These are phyloP conservation scores for Siderastrea radians DNA, from an alignment of 92 coral and sea anemone genomes.

Conservation along the genomic window DNA sequence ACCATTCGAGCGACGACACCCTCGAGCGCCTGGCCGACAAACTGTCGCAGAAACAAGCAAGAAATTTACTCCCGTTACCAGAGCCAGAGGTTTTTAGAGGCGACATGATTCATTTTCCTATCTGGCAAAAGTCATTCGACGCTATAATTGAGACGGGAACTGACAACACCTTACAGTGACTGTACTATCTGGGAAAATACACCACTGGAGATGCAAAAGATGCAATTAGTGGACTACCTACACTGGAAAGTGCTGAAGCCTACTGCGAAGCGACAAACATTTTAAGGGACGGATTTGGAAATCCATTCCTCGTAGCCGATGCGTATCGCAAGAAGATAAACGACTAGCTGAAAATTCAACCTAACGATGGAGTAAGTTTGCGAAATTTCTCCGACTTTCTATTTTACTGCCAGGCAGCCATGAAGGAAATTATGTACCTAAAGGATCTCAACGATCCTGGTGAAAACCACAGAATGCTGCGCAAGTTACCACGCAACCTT, in stretches of 20 bases:
- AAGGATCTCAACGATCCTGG: slow-evolving; percentile 64
- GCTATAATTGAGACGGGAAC: slow-evolving; percentile 52
- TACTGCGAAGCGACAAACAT: slow-evolving; percentile 51
- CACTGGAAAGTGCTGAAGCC: slow-evolving; percentile 47
- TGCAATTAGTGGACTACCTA: slow-evolving; percentile 54
- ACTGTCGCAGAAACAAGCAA: slow-evolving; percentile 33
- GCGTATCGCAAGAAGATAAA: slow-evolving; percentile 68
- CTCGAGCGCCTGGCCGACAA: slow-evolving; percentile 56
- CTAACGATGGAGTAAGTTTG: slow-evolving; percentile 61
- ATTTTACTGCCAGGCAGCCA: slow-evolving; percentile 48
- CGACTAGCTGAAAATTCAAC: slow-evolving; percentile 62
- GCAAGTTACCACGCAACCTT: slow-evolving; percentile 54
- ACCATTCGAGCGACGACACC: neutral
- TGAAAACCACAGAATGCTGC: slow-evolving; percentile 63
- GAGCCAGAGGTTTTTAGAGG: slow-evolving; percentile 72
- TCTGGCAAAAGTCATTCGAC: slow-evolving; percentile 68
- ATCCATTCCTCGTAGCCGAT: slow-evolving; percentile 64
- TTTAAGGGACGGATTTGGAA: slow-evolving; percentile 50
- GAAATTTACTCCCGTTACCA: slow-evolving; percentile 56
- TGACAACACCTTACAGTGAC: slow-evolving; percentile 20
- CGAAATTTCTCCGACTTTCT: slow-evolving; percentile 74
- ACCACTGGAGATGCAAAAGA: slow-evolving; percentile 73
- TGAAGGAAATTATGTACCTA: slow-evolving; percentile 42
- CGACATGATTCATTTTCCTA: slow-evolving; percentile 48
- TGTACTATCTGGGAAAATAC: slow-evolving; percentile 64